Conservation (phyloP, 2,113 vertebrate species). For the Xiphophorus hellerii region DNA sequence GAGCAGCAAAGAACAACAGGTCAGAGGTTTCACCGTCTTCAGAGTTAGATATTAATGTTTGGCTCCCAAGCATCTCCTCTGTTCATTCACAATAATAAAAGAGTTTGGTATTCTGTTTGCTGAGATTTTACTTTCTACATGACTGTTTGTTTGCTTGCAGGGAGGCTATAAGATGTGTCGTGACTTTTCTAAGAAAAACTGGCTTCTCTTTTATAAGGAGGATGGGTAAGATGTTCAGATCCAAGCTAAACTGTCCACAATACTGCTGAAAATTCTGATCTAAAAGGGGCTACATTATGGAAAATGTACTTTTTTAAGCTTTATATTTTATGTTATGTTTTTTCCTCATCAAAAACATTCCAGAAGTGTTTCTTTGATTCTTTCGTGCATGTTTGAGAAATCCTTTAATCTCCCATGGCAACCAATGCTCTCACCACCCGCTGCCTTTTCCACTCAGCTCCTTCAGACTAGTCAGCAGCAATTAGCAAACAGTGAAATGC, state of each 20-base stretch:
- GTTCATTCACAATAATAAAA: background rate
- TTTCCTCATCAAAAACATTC: no score
- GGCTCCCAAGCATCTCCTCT: background rate
- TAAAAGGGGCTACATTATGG: no score
- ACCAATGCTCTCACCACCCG: no score
- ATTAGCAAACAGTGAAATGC: no score
- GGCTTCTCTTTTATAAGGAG: slow-evolving; percentile 94
- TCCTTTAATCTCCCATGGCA: no score
- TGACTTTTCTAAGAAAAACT: slow-evolving; percentile 97
- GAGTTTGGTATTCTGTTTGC: background rate
- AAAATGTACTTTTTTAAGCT: no score
- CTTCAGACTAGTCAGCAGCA: no score
- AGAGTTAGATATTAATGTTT: background rate
- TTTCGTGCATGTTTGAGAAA: no score
- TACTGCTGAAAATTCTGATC: no score
- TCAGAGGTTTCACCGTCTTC: slow-evolving; percentile 58
- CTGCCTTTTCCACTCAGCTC: no score
- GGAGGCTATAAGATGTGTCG: slow-evolving; percentile 89
- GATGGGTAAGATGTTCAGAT: slow-evolving; percentile 80
- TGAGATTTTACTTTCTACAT: background rate
- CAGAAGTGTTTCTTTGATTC: no score
- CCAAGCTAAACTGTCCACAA: background rate
- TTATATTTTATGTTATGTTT: no score
- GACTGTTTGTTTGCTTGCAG: slow-evolving; percentile 55
- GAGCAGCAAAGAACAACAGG: slow-evolving; percentile 85